Evolutionary conservation across 2,888 invertebrate species (phyloP), one percentile per base, ranked within the genome.

Genomic region (Sturmia bella): DNA sequence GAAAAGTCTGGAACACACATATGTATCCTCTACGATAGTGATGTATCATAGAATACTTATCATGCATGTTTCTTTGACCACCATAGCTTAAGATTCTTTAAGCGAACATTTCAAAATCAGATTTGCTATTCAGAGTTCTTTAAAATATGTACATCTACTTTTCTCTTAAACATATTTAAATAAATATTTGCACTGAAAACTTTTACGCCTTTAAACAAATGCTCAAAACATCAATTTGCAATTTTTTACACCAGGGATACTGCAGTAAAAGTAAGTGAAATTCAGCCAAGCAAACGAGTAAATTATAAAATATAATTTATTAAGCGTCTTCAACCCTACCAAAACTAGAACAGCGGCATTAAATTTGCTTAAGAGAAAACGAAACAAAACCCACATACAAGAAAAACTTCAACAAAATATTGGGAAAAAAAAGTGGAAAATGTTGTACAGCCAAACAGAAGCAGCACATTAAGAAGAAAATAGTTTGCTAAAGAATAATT

Each of bases 231-330:
- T n/a, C 69, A 75, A 70, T 70, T 81, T 77, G 57, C 56, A 43
- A 32, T 13, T 27, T n/a, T 39, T 64, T 56, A 64, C 39, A 57
- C 24, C 21, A 39, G 56, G 56, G 24, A 61, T 50, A 45, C 45
- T 74, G 63, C 69, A 52, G 45, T 37, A 52, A 21, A 59, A 69
- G 6, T 32, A 50, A 24, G 52, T 48, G 12, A 3, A 21, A 52
- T 50, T 56, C 27, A 12, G 21, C 32, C 6, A 61, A 21, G 37
- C 4, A 50, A 68, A 24, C 5, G 21, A 41, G 57, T 9, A 81
- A 70, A 76, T 68, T 81, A 76, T 74, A 82, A 82, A 78, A 82
- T 82, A 78, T 78, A 82, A 82, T 82, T 82, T 77, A 82, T 82
- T 78, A 78, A 78, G 77, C 73, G 69, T 24, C 43, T 77, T 45